Percentiles rank a stretch among this genome's conserved stretches.
These are phyloP conservation scores for Eledona agricola DNA, from an alignment of 2,888 invertebrate species.

Conservation along the genomic window DNA sequence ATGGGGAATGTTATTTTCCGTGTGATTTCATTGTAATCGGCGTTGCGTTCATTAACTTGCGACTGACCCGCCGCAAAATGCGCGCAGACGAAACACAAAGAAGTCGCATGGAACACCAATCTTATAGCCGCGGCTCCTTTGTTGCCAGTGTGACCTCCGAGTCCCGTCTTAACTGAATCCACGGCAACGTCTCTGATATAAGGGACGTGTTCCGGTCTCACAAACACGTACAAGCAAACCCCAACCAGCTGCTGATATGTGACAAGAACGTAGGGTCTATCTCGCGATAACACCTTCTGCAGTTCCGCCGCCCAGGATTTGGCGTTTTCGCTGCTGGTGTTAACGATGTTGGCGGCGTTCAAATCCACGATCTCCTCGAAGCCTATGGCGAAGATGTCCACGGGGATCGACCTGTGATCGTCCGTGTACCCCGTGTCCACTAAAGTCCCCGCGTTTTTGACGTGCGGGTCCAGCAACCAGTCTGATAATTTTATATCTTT, in stretches of 20 bases:
- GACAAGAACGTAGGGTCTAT: slow-evolving; percentile 86
- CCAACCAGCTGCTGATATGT: slow-evolving; percentile 97
- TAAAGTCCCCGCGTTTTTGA: slow-evolving; percentile 62
- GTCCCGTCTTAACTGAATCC: slow-evolving; percentile 96
- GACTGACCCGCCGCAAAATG: slow-evolving; percentile 99
- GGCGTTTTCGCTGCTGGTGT: slow-evolving; percentile 92
- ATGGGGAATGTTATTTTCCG: slow-evolving; percentile 90
- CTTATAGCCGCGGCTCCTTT: slow-evolving; percentile 96
- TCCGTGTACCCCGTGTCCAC: slow-evolving; percentile 63
- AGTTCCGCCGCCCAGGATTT: slow-evolving; percentile 95
- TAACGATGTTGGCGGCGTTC: slow-evolving; percentile 98
- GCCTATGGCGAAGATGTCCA: slow-evolving; percentile 96
- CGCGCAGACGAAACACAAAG: slow-evolving; percentile 97
- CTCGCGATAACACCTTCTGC: slow-evolving; percentile 85
- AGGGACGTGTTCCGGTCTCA: slow-evolving; percentile 87
- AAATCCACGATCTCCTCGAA: slow-evolving; percentile 99
- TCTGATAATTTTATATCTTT: slow-evolving; percentile 87
- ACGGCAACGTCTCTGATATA: slow-evolving; percentile 92
- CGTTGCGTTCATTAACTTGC: slow-evolving; percentile 93
- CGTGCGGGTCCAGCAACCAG: slow-evolving; percentile 88
- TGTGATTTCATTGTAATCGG: slow-evolving; percentile 95
- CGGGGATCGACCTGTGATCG: slow-evolving; percentile 66
- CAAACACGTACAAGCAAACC: slow-evolving; percentile 95
- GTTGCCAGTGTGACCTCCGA: slow-evolving; percentile 96
- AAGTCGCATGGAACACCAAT: slow-evolving; percentile 90